These are phyloP conservation scores for Chloropsis cyanopogon DNA, from an alignment of 2,113 vertebrate species.

Conservation along the genomic window DNA sequence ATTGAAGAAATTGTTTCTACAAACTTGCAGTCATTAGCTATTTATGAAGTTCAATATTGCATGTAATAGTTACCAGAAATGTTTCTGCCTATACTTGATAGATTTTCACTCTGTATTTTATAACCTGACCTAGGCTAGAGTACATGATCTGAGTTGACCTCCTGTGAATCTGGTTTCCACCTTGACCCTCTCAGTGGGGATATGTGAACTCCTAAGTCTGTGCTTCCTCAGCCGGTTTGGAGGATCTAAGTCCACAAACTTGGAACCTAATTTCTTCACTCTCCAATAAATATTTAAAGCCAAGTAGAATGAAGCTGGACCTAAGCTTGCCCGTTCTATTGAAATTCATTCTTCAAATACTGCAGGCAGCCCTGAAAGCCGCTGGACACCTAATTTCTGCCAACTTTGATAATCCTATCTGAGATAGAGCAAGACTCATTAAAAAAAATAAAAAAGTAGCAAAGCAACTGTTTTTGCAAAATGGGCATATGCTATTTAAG, in stretches of 20 bases:
- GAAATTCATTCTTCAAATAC: not conserved
- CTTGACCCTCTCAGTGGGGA: not conserved
- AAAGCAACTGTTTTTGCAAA: not conserved
- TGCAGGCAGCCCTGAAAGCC: not conserved
- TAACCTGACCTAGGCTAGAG: not conserved
- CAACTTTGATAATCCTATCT: not conserved
- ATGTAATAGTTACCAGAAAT: not conserved
- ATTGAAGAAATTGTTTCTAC: not conserved
- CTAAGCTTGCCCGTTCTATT: not conserved
- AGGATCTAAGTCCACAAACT: not conserved
- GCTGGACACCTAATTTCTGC: not conserved
- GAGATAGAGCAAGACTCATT: not conserved
- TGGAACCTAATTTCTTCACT: not conserved
- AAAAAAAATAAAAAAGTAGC: not conserved
- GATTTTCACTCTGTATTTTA: not conserved
- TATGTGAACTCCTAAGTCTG: not conserved
- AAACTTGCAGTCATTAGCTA: not conserved
- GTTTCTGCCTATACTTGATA: not conserved
- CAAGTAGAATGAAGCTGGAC: not conserved
- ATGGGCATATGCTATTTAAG: not conserved
- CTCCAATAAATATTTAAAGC: not conserved
- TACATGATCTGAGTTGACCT: not conserved
- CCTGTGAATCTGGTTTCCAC: not conserved
- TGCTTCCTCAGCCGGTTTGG: not conserved
- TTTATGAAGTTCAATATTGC: not conserved